These are phyloP conservation scores for Theodoxus fluviatilis DNA, from an alignment of 2,888 invertebrate species.

Conservation along the genomic window DNA sequence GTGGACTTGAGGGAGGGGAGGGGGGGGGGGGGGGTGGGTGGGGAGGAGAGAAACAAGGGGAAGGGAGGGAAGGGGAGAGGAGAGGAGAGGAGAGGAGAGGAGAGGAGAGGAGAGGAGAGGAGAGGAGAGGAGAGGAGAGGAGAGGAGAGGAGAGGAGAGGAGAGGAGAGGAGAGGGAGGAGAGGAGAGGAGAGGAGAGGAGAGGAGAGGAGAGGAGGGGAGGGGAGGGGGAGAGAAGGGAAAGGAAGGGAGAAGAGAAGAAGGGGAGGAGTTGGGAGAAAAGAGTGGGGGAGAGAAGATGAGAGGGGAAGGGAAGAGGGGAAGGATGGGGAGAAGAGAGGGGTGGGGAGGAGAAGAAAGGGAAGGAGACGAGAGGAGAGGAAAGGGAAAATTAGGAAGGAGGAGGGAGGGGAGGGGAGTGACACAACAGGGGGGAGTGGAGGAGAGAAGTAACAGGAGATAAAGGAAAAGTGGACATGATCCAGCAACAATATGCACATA, in stretches of 20 bases:
- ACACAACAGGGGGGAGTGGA: too few species aligned
- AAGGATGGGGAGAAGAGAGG: neutral
- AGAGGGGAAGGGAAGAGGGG: neutral
- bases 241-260: slow-evolving; percentile 23
- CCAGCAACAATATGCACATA: too few species aligned
- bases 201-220: slow-evolving; percentile 27
- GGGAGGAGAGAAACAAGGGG: slow-evolving; percentile 23
- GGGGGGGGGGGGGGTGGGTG: neutral
- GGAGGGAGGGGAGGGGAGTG: too few species aligned
- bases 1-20: slow-evolving; percentile 9
- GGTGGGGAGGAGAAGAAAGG: neutral
- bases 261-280: slow-evolving; percentile 19
- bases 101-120: neutral
- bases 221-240: slow-evolving; percentile 30
- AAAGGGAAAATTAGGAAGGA: too few species aligned
- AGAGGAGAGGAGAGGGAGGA: slow-evolving; percentile 19
- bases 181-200: slow-evolving; percentile 27
- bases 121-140: slow-evolving; percentile 3
- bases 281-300: neutral
- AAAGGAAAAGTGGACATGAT: too few species aligned
- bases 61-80: slow-evolving; percentile 26
- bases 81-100: slow-evolving; percentile 15
- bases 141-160: neutral
- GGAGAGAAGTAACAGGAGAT: too few species aligned
- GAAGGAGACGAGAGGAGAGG: neutral